Base-by-base conservation (phyloP, 2,888 invertebrate genomes). In the Heteromyza rotundicornis region DNA sequence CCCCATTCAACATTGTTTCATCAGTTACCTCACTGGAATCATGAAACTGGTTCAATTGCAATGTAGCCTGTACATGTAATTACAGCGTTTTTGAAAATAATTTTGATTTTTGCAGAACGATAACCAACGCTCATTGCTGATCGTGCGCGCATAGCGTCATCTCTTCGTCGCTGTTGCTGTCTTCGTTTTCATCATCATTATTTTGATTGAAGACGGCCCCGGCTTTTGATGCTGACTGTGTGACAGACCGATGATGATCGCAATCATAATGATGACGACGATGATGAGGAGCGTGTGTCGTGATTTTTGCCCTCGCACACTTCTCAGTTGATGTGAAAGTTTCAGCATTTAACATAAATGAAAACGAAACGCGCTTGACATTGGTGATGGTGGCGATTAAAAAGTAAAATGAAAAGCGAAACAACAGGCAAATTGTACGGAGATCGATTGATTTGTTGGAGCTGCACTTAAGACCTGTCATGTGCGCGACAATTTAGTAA, bases 41-140 rank as follows among this genome's bases (percentile, higher is more conserved):
- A 22, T 40, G 62, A 70, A 73, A 74, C 72, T 73, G 68, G 74
- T 69, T 68, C 71, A 68, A 69, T 71, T 73, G 70, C 51, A 27
- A 57, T 65, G 64, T 70, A 36, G 19, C n/a, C 14, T 53, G 64
- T 60, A 57, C 19, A 56, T 57, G 44, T 58, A 62, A 62, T 62
- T 62, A 62, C 50, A 58, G 58, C 58, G 51, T 62, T 55, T n/a
- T 62, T 57, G 57, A 57, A 57, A 53, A 54, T 55, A 57, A 62
- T 60, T 66, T 66, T 62, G 66, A 64, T 64, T 61, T 65, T 63
- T 62, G 53, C 59, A 53, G 59, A 50, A 49, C 54, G 59, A 57
- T 60, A 65, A 35, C 56, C 54, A 27, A 57, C 23, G 58, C 49
- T 53, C 59, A 52, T 51, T 47, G 52, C 3, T 14, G 40, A 40